phyloP scores from a whole-genome alignment of 2,888 invertebrate species.

The Napeogenes inachia region DNA sequence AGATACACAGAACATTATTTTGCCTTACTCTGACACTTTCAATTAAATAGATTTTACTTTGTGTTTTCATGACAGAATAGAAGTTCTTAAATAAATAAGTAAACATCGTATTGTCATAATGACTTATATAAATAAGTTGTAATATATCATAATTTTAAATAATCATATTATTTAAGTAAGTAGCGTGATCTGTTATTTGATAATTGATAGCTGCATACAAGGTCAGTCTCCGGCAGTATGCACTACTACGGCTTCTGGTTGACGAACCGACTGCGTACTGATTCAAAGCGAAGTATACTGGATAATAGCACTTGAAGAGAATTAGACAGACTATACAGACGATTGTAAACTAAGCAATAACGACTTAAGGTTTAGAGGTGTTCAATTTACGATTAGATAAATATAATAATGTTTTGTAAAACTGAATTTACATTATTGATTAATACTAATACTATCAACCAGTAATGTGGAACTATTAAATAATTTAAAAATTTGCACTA shows the following conservation, averaged over 20 bases:
- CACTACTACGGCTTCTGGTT: slow-evolving; percentile 29
- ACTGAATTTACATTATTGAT: no score
- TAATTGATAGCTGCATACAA: slow-evolving; percentile 11
- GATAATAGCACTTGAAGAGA: slow-evolving; percentile 41
- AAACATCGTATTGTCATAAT: no score
- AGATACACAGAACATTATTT: slow-evolving; percentile 11
- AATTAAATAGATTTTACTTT: no score
- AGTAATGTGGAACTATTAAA: no score
- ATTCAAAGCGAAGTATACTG: slow-evolving; percentile 68
- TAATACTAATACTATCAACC: no score
- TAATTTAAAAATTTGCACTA: no score
- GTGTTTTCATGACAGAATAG: no score
- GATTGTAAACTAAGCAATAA: neutral
- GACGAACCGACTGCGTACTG: slow-evolving; percentile 58
- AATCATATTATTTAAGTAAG: neutral
- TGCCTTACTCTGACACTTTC: no score
- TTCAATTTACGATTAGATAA: slow-evolving; percentile 5
- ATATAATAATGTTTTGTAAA: no score
- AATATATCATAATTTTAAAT: neutral
- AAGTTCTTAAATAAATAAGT: no score
- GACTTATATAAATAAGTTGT: neutral
- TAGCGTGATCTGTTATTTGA: neutral
- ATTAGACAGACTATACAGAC: slow-evolving; percentile 6
- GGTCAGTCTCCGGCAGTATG: slow-evolving; percentile 15
- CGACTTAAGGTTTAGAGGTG: slow-evolving; percentile 9